phyloP scores from a whole-genome alignment of 1,140 invertebrate species.

The Reticulitermes speratus region DNA sequence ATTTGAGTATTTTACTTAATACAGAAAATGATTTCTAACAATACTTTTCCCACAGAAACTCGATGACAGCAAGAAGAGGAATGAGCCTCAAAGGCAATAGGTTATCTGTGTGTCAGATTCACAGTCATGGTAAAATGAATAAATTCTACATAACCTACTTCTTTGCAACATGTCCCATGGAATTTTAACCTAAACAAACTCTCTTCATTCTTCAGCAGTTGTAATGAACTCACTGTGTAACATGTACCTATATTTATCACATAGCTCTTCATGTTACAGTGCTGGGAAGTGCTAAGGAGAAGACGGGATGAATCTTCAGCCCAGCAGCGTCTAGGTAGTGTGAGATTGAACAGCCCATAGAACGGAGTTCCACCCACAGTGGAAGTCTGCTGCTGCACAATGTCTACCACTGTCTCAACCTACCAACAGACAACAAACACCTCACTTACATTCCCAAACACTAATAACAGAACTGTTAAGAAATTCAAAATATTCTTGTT shows the following conservation, averaged over 20 bases:
- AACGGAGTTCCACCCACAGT: conserved; percentile 55
- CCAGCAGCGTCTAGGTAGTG: conserved; percentile 62
- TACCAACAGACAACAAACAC: conserved; percentile 36
- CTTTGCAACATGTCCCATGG: too few species aligned
- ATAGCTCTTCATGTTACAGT: conserved; percentile 59
- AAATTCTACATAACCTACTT: not conserved
- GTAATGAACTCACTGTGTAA: not conserved
- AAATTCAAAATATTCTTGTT: not conserved
- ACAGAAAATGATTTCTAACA: too few species aligned
- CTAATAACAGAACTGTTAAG: not conserved
- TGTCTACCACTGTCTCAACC: conserved; percentile 53
- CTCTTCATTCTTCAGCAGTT: too few species aligned
- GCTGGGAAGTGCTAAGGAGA: conserved; percentile 64
- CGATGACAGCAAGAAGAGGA: too few species aligned
- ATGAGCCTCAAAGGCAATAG: too few species aligned
- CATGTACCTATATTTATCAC: conserved; percentile 59
- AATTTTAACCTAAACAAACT: too few species aligned
- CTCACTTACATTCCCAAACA: conserved; percentile 4
- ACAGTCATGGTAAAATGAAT: too few species aligned
- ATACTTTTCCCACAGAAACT: too few species aligned
- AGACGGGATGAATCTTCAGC: conserved; percentile 59
- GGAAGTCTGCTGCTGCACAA: conserved; percentile 48
- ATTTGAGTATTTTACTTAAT: too few species aligned
- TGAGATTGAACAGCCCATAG: conserved; percentile 60
- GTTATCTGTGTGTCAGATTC: too few species aligned